phyloP scores from a whole-genome alignment of 2,797 vertebrate species.

The Serranus cabrilla region DNA sequence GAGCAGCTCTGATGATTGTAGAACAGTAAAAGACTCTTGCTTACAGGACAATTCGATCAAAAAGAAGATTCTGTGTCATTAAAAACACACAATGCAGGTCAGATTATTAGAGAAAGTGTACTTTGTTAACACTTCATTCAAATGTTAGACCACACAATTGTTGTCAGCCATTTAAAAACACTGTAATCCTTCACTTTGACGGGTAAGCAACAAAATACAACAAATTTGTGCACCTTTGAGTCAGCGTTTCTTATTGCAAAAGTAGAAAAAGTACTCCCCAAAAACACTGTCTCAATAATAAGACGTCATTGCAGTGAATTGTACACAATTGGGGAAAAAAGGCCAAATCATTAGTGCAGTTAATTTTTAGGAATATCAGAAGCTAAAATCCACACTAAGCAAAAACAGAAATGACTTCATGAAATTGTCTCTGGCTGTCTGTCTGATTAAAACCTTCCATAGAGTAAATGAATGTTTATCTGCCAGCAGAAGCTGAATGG shows the following conservation, averaged over 20 bases:
- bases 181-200: conserved; percentile 14
- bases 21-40: conserved; percentile 76
- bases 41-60: conserved; percentile 71
- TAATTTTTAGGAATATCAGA: conserved; percentile 22
- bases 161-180: conserved; percentile 45
- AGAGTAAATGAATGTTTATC: conserved; percentile 47
- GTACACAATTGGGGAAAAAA: conserved; percentile 25
- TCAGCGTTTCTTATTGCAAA: conserved; percentile 23
- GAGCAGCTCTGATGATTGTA: conserved; percentile 81
- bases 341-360: conserved; percentile 41
- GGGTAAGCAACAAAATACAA: conserved; percentile 24
- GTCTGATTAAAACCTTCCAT: conserved; percentile 50
- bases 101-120: conserved; percentile 40
- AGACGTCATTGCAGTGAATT: conserved; percentile 20
- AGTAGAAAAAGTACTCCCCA: conserved; percentile 10
- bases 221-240: conserved; percentile 10
- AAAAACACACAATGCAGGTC: conserved; percentile 67
- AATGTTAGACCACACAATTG: conserved; percentile 45
- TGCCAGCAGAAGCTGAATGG: conserved; percentile 68
- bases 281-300: conserved; percentile 25
- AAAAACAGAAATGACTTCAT: conserved; percentile 61
- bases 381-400: conserved; percentile 36
- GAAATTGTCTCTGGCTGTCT: conserved; percentile 80
- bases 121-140: conserved; percentile 26
- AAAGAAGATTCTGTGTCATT: conserved; percentile 56